These are phyloP conservation scores for Phlogophora meticulosa DNA, from an alignment of 2,888 invertebrate genomes.

Conservation along the genomic window DNA sequence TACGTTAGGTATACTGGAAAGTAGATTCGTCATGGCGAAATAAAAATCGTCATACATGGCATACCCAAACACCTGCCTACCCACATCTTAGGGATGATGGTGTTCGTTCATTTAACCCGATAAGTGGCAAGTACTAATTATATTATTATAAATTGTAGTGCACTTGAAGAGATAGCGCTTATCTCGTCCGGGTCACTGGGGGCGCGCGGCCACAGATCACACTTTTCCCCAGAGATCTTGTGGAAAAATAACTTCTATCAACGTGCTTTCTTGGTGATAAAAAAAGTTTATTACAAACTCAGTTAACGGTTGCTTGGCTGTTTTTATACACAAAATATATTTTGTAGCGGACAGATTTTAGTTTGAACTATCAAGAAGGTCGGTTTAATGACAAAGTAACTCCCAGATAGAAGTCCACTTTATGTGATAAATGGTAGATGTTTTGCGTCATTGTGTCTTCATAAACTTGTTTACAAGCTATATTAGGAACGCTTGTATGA, in stretches of 20 bases:
- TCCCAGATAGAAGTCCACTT: not conserved
- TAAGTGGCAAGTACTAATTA: conserved; percentile 49
- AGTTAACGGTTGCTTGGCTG: conserved; percentile 5
- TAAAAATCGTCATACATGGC: not conserved
- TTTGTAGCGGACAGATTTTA: conserved; percentile 8
- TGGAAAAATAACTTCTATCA: conserved; percentile 66
- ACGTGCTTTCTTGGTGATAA: conserved; percentile 45
- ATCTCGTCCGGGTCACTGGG: conserved; percentile 77
- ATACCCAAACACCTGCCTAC: conserved; percentile 19
- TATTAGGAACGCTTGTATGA: conserved; percentile 9
- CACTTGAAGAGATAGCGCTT: conserved; percentile 74
- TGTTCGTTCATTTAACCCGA: conserved; percentile 61
- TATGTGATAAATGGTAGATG: conserved; percentile 2
- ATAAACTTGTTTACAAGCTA: not conserved
- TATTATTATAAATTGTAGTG: conserved; percentile 71
- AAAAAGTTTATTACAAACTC: conserved; percentile 16
- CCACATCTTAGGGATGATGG: conserved; percentile 25
- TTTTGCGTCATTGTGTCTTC: not conserved
- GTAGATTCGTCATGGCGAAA: not conserved
- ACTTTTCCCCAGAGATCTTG: conserved; percentile 71
- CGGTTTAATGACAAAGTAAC: conserved; percentile 7
- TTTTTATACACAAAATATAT: conserved; percentile 25
- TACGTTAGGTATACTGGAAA: not conserved
- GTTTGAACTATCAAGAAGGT: conserved; percentile 8
- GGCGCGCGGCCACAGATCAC: conserved; percentile 67